A percentile compares a stretch with the other conserved stretches of the same genome.
These are phyloP conservation scores for Vimba vimba DNA, from an alignment of 2,113 vertebrate genomes.

Conservation along the genomic window DNA sequence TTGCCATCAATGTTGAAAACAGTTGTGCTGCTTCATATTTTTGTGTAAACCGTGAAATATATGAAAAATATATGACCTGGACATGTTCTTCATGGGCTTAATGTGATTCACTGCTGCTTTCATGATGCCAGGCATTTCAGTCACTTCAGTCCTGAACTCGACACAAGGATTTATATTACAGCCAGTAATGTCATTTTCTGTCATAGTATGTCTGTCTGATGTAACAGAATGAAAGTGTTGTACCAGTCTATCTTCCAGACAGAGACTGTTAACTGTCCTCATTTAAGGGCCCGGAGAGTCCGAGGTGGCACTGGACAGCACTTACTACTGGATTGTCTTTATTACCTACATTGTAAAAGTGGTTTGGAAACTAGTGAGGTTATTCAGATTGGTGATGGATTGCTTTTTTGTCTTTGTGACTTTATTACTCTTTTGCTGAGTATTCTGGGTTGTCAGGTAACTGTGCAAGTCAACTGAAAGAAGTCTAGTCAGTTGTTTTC, in stretches of 20 bases:
- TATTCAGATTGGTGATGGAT: conserved; percentile 26
- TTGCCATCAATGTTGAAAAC: no score
- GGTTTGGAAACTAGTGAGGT: background rate
- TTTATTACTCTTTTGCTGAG: background rate
- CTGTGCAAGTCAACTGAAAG: background rate
- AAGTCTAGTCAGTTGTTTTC: background rate
- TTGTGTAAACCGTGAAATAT: no score
- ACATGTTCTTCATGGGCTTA: background rate
- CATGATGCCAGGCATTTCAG: conserved; percentile 37
- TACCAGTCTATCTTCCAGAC: background rate
- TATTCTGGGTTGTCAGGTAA: background rate
- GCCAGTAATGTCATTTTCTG: conserved; percentile 54
- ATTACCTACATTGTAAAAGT: background rate
- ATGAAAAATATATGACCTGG: background rate
- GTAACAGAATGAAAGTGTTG: conserved; percentile 55
- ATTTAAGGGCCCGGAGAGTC: background rate
- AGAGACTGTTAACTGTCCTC: background rate
- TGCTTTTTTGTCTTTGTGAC: background rate
- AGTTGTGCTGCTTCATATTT: no score
- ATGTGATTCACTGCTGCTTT: conserved; percentile 16
- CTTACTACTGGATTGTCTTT: background rate
- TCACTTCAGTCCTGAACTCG: conserved; percentile 47
- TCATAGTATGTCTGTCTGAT: conserved; percentile 47
- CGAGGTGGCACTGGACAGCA: background rate
- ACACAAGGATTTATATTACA: conserved; percentile 54